Evolutionary conservation across 2,888 invertebrate genomes (phyloP).

Genomic region (Adelognathus sp.): DNA sequence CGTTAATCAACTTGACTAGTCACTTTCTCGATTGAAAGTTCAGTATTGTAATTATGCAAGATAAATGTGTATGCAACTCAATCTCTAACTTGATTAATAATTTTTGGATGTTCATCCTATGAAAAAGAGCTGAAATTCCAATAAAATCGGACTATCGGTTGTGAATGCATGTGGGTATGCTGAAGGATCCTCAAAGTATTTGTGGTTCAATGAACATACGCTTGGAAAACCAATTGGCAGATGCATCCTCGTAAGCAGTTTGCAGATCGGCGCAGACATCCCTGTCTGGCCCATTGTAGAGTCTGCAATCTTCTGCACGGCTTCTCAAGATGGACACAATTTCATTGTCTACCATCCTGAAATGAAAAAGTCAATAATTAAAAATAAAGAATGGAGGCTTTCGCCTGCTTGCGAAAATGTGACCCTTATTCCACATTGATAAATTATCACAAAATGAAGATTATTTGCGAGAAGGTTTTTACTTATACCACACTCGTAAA

Average conservation of each 20-base stretch:
- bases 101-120: not conserved
- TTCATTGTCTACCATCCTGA: conserved; percentile 91
- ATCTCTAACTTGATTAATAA: no score
- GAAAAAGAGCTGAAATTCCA: not conserved
- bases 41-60: not conserved
- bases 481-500: no score
- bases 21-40: no score
- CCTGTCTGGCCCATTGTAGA: conserved; percentile 87
- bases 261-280: conserved; percentile 86
- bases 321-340: conserved; percentile 91
- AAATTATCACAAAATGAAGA: no score
- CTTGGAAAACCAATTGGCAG: conserved; percentile 95
- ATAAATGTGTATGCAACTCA: no score
- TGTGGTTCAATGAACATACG: conserved; percentile 89
- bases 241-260: conserved; percentile 89
- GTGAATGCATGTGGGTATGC: no score
- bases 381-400: not conserved
- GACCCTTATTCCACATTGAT: no score
- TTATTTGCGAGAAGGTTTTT: no score
- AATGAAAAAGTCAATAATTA: not conserved
- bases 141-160: not conserved
- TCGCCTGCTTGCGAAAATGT: no score
- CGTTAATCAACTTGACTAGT: no score
- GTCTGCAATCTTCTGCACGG: conserved; percentile 92
- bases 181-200: no score